phyloP scores from a whole-genome alignment of 2,113 vertebrate genomes.

The Pygoscelis adeliae region DNA sequence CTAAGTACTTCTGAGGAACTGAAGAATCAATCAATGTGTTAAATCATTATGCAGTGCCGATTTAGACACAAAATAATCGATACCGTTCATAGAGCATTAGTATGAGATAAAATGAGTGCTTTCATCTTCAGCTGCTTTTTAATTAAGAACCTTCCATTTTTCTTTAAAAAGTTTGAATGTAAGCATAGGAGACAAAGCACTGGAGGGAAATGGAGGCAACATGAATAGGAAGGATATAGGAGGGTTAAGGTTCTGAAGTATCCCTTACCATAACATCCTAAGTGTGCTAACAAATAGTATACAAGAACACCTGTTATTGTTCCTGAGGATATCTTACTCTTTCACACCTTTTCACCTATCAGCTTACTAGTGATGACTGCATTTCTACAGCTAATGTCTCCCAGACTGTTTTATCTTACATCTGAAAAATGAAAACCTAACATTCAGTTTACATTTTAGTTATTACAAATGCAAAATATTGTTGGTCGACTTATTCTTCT shows the following conservation, averaged over 20 bases:
- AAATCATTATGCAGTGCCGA: neutral
- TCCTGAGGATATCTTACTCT: neutral
- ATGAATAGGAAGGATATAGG: neutral
- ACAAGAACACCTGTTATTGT: neutral
- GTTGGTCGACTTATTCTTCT: neutral
- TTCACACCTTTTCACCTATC: neutral
- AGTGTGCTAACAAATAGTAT: neutral
- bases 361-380: neutral
- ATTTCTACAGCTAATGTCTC: neutral
- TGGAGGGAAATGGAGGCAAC: neutral
- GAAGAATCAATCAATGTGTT: neutral
- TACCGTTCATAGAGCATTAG: fast-evolving
- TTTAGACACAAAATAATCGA: neutral
- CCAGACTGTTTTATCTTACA: neutral
- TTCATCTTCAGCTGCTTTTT: neutral
- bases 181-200: neutral
- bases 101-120: neutral
- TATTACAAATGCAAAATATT: neutral
- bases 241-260: neutral
- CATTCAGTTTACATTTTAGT: neutral
- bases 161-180: neutral
- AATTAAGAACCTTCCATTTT: neutral
- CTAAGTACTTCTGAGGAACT: neutral
- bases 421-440: neutral
- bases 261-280: neutral